Evolutionary conservation across 2,888 invertebrate genomes (phyloP).

Genomic region (Morpho helenor): DNA sequence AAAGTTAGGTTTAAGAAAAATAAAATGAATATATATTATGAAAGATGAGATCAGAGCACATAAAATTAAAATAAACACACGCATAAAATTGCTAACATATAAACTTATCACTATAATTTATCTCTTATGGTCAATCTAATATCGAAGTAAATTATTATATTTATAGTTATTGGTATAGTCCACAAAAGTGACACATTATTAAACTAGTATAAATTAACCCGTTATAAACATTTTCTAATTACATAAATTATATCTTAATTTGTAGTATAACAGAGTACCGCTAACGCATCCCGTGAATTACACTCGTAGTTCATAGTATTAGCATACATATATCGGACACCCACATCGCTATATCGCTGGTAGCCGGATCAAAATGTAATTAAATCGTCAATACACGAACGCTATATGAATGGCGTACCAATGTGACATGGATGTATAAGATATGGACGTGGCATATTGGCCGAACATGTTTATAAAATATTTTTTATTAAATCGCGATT

Average conservation of each 20-base stretch:
- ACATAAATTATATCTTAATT: slow-evolving; percentile 7
- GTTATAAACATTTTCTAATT: not conserved
- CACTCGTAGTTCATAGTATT: slow-evolving; percentile 39
- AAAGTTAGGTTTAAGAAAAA: too few species aligned
- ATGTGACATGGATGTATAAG: slow-evolving; percentile 44
- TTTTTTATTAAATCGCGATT: too few species aligned
- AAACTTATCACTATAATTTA: too few species aligned
- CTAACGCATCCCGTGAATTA: slow-evolving; percentile 42
- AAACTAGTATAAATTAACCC: not conserved
- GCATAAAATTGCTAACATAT: too few species aligned
- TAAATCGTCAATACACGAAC: slow-evolving; percentile 77
- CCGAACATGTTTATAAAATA: not conserved
- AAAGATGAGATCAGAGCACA: too few species aligned
- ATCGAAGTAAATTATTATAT: too few species aligned
- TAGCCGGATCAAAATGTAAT: slow-evolving; percentile 74
- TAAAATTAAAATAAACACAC: too few species aligned
- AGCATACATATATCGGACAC: slow-evolving; percentile 72
- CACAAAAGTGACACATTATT: not conserved
- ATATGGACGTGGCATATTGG: slow-evolving; percentile 31
- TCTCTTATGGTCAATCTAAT: too few species aligned
- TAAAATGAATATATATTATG: too few species aligned
- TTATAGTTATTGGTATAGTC: not conserved
- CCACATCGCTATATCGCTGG: slow-evolving; percentile 68
- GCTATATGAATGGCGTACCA: slow-evolving; percentile 60
- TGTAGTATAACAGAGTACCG: slow-evolving; percentile 35